Percentiles rank a stretch among this genome's conserved stretches.
These are phyloP conservation scores for Scaptomyza reducta DNA, from an alignment of 2,888 invertebrate species.

Conservation along the genomic window DNA sequence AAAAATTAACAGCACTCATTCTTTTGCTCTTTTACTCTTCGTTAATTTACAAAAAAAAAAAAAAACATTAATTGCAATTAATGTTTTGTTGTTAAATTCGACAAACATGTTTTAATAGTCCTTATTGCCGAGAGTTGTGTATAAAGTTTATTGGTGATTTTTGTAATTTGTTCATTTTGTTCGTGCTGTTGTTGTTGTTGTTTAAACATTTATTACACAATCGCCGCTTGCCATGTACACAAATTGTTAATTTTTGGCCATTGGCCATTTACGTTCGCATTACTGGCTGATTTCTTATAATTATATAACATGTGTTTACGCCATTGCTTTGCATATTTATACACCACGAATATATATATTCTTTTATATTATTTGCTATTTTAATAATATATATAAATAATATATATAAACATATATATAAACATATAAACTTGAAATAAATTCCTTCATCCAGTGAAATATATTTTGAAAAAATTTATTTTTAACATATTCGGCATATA, in stretches of 20 bases:
- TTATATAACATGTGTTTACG: constrained; percentile 39
- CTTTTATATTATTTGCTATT: too few species aligned
- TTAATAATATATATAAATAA: too few species aligned
- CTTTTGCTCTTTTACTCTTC: background rate
- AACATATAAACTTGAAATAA: too few species aligned
- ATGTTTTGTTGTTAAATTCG: constrained; percentile 19
- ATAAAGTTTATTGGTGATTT: constrained; percentile 18
- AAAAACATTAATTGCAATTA: background rate
- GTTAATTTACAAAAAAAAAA: too few species aligned
- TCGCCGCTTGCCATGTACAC: constrained; percentile 2
- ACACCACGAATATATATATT: too few species aligned
- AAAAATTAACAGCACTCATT: too few species aligned
- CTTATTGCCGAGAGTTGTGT: constrained; percentile 37
- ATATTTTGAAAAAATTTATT: background rate
- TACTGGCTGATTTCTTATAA: constrained; percentile 33
- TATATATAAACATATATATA: too few species aligned
- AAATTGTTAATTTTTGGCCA: constrained; percentile 45
- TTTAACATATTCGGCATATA: constrained; percentile 2
- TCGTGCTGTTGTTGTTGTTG: constrained; percentile 9
- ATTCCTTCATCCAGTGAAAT: too few species aligned
- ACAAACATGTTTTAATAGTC: constrained; percentile 34
- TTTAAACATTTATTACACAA: constrained; percentile 48
- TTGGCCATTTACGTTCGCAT: constrained; percentile 12
- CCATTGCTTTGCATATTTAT: constrained; percentile 20
- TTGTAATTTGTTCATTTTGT: constrained; percentile 7